phyloP scores from a whole-genome alignment of 2,113 vertebrate species.

The Oryzias woworae region DNA sequence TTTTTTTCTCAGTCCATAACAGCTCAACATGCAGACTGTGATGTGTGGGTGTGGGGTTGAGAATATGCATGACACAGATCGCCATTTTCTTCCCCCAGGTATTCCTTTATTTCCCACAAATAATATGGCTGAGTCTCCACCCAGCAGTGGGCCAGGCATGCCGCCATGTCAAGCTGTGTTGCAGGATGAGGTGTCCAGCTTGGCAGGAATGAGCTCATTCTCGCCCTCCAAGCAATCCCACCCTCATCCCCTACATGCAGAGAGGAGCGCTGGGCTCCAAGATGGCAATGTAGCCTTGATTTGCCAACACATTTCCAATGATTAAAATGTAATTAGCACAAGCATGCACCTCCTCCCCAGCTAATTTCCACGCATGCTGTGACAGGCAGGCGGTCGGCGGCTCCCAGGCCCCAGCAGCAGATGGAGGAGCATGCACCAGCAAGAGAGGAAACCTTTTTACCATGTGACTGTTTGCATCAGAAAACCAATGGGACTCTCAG shows the following conservation, averaged over 20 bases:
- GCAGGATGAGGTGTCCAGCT: conserved; percentile 74
- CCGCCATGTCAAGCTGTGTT: conserved; percentile 85
- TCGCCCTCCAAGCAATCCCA: conserved; percentile 69
- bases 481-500: conserved; percentile 94
- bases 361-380: conserved; percentile 99
- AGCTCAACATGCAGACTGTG: conserved; percentile 82
- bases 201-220: conserved; percentile 65
- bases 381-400: conserved; percentile 98
- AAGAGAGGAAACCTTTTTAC: conserved; percentile 91
- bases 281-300: conserved; percentile 99
- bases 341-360: conserved; percentile 99
- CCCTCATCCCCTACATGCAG: conserved; percentile 87
- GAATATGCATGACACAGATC: conserved; percentile 84
- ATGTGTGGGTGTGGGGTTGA: conserved; percentile 81
- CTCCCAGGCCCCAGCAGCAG: conserved; percentile 95
- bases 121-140: conserved; percentile 86
- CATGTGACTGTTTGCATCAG: conserved; percentile 95
- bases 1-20: conserved; percentile 72
- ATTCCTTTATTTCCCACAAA: conserved; percentile 77
- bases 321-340: conserved; percentile 99
- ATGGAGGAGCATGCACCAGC: conserved; percentile 96
- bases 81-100: conserved; percentile 70
- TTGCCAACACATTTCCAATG: conserved; percentile 99
- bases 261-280: conserved; percentile 88
- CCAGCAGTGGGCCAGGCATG: conserved; percentile 86